Evolutionary conservation across 2,888 invertebrate species (phyloP).

Genomic region (Hylaea fasciaria): DNA sequence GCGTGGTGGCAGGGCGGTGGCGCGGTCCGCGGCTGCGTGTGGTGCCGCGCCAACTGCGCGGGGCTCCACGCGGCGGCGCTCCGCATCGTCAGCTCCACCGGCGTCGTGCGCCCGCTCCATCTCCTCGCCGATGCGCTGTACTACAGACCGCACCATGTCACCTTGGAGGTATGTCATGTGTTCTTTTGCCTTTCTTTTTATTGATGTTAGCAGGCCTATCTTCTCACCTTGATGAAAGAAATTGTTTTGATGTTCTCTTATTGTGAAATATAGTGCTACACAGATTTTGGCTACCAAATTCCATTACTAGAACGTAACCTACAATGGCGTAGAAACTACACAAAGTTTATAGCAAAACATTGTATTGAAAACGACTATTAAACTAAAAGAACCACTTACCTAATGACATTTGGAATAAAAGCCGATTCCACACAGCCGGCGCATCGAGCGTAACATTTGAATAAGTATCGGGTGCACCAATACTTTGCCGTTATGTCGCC

Average conservation of each 20-base stretch:
- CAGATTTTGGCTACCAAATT: no score
- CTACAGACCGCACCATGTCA: constrained; percentile 57
- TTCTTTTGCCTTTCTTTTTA: neutral
- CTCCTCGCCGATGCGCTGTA: constrained; percentile 66
- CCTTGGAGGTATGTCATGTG: constrained; percentile 52
- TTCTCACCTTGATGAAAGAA: no score
- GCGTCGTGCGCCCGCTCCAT: constrained; percentile 54
- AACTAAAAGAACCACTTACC: no score
- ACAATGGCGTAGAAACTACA: no score
- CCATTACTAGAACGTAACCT: no score
- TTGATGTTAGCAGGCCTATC: no score
- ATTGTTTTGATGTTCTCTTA: no score
- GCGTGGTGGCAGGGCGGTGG: constrained; percentile 64
- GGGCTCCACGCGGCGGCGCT: constrained; percentile 58
- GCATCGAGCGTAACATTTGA: constrained; percentile 2
- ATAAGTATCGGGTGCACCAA: constrained; percentile 11
- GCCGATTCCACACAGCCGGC: neutral
- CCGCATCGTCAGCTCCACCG: constrained; percentile 60
- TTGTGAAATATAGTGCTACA: no score
- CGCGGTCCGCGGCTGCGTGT: constrained; percentile 47
- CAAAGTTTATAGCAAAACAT: no score
- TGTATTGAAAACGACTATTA: no score
- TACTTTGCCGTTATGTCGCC: constrained; percentile 12
- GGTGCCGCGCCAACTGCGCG: constrained; percentile 51
- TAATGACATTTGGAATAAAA: neutral